Evolutionary conservation across 1,140 invertebrate genomes (phyloP).

Genomic region (Whitmania pigra): DNA sequence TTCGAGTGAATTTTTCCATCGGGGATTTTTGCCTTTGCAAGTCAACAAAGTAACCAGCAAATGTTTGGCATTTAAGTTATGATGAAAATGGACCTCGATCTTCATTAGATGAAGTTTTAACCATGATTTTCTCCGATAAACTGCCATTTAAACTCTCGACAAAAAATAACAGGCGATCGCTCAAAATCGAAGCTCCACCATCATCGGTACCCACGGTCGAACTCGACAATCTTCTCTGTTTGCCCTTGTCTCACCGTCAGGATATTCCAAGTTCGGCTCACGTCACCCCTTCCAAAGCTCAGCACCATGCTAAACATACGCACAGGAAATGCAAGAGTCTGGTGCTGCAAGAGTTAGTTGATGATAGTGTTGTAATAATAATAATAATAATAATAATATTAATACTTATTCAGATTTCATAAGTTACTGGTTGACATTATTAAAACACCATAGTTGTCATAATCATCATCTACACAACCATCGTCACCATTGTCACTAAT

Average conservation of each 20-base stretch:
- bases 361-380: background rate
- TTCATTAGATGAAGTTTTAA: too few relatives aligned
- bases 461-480: background rate
- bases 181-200: conserved; percentile 63
- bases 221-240: background rate
- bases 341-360: conserved; percentile 13
- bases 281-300: background rate
- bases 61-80: background rate
- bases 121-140: background rate
- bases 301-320: background rate
- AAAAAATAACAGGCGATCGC: conserved; percentile 51
- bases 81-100: too few relatives aligned
- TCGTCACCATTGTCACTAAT: background rate
- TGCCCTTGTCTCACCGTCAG: background rate
- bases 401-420: too few relatives aligned
- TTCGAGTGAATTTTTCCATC: background rate
- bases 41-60: background rate
- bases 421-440: background rate
- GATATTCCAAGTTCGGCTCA: background rate
- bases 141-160: background rate
- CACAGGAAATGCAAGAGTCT: conserved; percentile 18
- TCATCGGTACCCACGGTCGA: background rate
- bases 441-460: background rate
- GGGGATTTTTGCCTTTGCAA: background rate
- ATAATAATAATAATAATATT: too few relatives aligned